Evolutionary conservation across 2,888 invertebrate species (phyloP).

Genomic region (Sinhomidia bicolor): DNA sequence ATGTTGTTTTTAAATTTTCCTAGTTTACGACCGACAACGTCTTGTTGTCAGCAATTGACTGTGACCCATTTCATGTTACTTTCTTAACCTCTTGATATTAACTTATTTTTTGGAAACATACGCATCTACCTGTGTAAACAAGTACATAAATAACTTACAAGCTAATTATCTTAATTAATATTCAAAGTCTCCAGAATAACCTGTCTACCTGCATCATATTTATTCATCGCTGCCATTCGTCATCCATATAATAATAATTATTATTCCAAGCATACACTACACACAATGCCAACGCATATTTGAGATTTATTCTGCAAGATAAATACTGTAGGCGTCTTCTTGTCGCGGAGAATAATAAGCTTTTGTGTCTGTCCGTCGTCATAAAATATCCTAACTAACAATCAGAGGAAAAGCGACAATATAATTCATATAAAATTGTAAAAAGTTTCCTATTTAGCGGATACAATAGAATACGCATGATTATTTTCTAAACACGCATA

Average conservation of each 20-base stretch:
- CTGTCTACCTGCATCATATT: neutral
- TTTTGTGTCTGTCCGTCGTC: constrained; percentile 3
- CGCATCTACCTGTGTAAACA: neutral
- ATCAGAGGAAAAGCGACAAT: neutral
- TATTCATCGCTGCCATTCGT: neutral
- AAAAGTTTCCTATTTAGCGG: neutral
- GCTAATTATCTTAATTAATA: constrained; percentile 23
- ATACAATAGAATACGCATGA: neutral
- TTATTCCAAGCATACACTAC: neutral
- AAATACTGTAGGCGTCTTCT: neutral
- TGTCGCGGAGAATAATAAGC: constrained; percentile 1
- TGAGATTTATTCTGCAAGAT: constrained; percentile 1
- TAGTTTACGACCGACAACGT: neutral
- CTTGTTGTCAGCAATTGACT: too few relatives aligned
- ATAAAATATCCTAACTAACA: neutral
- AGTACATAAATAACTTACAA: neutral
- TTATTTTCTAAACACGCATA: neutral
- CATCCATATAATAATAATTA: too few relatives aligned
- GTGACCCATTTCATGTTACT: too few relatives aligned
- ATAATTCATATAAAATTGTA: neutral
- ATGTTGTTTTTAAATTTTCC: neutral
- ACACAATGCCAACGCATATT: neutral
- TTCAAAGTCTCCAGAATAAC: neutral
- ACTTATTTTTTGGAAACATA: neutral
- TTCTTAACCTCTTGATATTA: neutral